phyloP scores from a whole-genome alignment of 1,140 invertebrate species.

The Rhynchophorus ferrugineus region DNA sequence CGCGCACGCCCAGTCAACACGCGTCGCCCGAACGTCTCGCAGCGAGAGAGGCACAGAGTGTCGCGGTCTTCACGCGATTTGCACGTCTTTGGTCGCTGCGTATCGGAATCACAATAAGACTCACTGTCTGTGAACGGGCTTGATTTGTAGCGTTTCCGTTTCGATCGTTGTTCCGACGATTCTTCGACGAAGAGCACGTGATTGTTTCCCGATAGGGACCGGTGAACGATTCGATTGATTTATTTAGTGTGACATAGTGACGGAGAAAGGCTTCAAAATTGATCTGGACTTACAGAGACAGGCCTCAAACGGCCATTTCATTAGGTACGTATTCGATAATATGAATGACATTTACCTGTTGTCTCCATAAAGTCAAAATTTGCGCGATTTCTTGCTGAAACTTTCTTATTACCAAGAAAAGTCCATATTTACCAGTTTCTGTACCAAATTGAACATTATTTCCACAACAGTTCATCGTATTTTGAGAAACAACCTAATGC shows the following conservation, averaged over 20 bases:
- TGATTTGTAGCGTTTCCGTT: conserved; percentile 19
- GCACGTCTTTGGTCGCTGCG: conserved; percentile 27
- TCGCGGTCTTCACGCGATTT: conserved; percentile 32
- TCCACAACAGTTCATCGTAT: too few species aligned
- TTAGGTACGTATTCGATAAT: conserved; percentile 34
- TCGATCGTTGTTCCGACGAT: conserved; percentile 11
- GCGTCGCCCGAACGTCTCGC: conserved; percentile 25
- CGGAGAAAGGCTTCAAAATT: conserved; percentile 38
- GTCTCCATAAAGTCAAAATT: too few species aligned
- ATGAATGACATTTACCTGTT: too few species aligned
- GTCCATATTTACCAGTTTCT: too few species aligned
- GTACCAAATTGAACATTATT: too few species aligned
- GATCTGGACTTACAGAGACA: conserved; percentile 42
- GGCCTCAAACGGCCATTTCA: conserved; percentile 41
- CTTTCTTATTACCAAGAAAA: too few species aligned
- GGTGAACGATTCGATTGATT: not conserved
- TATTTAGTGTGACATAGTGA: conserved; percentile 18
- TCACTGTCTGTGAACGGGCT: conserved; percentile 11
- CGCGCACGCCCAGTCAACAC: conserved; percentile 31
- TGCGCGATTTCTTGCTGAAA: too few species aligned
- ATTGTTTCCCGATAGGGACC: too few species aligned
- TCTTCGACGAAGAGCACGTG: conserved; percentile 1
- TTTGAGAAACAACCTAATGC: too few species aligned
- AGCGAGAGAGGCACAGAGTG: conserved; percentile 34
- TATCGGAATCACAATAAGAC: conserved; percentile 8